Percentiles rank a stretch among this genome's conserved stretches.
Evolutionary conservation across 2,888 invertebrate genomes (phyloP).

Genomic region (Stenichneumon culpator): DNA sequence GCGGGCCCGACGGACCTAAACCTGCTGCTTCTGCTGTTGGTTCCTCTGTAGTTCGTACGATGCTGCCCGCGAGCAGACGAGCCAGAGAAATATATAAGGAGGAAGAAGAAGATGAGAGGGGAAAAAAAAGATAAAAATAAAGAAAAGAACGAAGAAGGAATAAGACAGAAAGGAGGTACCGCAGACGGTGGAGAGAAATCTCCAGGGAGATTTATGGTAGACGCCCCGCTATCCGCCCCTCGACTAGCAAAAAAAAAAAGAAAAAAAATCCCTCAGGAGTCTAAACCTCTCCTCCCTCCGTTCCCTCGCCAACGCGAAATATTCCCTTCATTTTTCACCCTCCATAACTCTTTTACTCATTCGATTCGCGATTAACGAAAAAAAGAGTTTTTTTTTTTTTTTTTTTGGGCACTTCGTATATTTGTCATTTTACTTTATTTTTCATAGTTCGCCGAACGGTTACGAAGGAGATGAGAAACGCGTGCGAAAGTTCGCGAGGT

Average conservation of each 20-base stretch:
- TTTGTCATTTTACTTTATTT: background rate
- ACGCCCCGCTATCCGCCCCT: constrained; percentile 68
- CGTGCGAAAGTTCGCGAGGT: background rate
- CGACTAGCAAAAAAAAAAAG: constrained; percentile 40
- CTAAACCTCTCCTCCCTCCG: constrained; percentile 26
- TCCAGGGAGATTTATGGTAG: constrained; percentile 70
- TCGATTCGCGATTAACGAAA: constrained; percentile 27
- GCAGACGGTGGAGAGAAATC: constrained; percentile 68
- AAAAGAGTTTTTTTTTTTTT: background rate
- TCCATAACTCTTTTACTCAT: constrained; percentile 19
- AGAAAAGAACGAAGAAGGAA: constrained; percentile 44
- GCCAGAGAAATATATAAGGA: constrained; percentile 54
- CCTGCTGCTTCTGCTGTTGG: constrained; percentile 45
- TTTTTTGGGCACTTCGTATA: background rate
- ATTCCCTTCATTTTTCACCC: constrained; percentile 38
- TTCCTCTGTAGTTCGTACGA: constrained; percentile 24
- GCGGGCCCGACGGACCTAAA: constrained; percentile 38
- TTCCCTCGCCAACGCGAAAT: constrained; percentile 35
- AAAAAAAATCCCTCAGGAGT: constrained; percentile 35
- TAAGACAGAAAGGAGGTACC: constrained; percentile 61
- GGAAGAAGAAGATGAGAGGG: constrained; percentile 21
- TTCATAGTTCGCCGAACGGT: background rate
- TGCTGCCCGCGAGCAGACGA: constrained; percentile 50
- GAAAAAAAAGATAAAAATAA: constrained; percentile 38
- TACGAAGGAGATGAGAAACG: background rate